Base-by-base conservation (phyloP, 2,888 invertebrate genomes). In the Meloe dianella region DNA sequence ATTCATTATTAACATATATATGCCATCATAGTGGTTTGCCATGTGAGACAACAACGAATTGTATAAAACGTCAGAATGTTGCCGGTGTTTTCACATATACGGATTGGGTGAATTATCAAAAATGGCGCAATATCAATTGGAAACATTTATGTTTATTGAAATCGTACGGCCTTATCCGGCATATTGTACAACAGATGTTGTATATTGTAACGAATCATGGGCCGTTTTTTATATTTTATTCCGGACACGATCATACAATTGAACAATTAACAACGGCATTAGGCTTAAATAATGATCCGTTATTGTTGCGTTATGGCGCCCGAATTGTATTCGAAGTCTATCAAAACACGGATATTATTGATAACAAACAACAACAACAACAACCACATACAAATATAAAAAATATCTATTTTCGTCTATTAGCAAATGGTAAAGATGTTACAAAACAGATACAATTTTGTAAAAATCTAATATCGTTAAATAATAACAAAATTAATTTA, bases 181-280 rank as follows among this genome's bases (percentile, higher is more conserved):
- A 93, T 78, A 91, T 96, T 60, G 93, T 91, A 0, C 90, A 91
- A 54, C 91, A 93, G 78, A 91, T 95, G 89, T 85, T 94, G 10
- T 87, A 91, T 74, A 92, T 94, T 86, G 91, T 82, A 12, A 83
- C 83, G 6, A 78, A 76, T 61, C 81, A 75, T 67, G 82, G 83
- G 7, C 84, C 84, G 3, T 81, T 79, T 66, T 70, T 84, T 22
- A 81, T 84, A 1, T 69, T 83, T 5, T 84, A 84, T 80, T 96
- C 97, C 0, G 97, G 96, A 0, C 97, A 97, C 77, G 97, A 97
- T 82, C 92, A 93, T 78, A 97, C 97, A 0, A 79, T 97, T 41
- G 93, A 95, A 77, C 93, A 95, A 71, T 83, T 97, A 41, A 89
- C 93, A 1, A 86, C 92, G 2, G 93, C 95, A 0, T 81, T 97